phyloP scores from a whole-genome alignment of 2,113 vertebrate genomes.

The Halichoerus grypus region DNA sequence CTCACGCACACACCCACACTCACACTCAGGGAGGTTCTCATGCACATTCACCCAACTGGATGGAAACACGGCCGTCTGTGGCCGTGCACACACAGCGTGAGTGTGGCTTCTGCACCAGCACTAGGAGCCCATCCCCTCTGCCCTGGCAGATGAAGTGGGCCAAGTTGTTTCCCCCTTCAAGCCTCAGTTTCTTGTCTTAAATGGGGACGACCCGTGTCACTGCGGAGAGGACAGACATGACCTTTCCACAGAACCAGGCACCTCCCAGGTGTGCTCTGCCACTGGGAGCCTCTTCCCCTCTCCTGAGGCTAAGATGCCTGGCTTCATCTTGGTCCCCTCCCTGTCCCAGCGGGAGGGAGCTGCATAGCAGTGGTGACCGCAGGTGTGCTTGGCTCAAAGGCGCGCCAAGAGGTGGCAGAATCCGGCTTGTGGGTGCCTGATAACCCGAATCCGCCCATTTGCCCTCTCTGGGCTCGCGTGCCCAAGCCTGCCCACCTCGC shows the following conservation, averaged over 20 bases:
- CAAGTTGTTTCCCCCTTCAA: neutral
- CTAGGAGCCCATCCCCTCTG: neutral
- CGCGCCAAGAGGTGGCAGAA: neutral
- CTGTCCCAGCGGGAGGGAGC: neutral
- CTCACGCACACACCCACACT: neutral
- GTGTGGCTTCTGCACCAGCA: too few relatives aligned
- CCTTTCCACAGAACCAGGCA: neutral
- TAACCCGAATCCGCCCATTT: neutral
- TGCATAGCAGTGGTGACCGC: neutral
- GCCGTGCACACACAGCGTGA: neutral
- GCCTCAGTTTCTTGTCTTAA: neutral
- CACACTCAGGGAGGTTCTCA: neutral
- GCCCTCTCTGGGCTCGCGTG: constrained; percentile 47
- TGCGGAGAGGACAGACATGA: neutral
- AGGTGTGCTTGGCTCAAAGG: constrained; percentile 34
- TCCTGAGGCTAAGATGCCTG: neutral
- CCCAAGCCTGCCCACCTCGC: constrained; percentile 44
- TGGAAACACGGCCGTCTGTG: neutral
- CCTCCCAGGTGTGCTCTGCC: neutral
- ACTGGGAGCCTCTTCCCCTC: neutral
- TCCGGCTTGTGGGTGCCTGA: neutral
- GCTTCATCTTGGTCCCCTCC: constrained; percentile 22
- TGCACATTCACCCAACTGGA: neutral
- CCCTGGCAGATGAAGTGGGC: neutral
- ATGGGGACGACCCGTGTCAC: neutral